These are phyloP conservation scores for Heliconius hermathena DNA, from an alignment of 1,140 invertebrate genomes.

Conservation along the genomic window DNA sequence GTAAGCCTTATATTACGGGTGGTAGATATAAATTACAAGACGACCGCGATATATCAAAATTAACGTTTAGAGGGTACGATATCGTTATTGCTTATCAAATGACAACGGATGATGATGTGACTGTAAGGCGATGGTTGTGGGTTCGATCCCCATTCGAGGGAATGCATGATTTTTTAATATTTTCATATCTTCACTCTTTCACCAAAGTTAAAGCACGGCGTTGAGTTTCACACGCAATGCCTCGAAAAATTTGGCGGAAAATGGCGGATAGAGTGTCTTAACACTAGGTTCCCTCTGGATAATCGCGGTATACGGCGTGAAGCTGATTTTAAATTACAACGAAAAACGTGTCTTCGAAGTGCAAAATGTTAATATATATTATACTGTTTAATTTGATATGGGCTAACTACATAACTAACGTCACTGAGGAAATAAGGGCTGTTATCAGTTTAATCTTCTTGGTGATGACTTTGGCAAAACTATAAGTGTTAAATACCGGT, in stretches of 20 bases:
- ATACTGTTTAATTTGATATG: background rate
- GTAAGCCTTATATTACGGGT: constrained; percentile 18
- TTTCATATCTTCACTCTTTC: too few species aligned
- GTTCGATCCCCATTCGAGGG: too few species aligned
- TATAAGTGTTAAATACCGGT: background rate
- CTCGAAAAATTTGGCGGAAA: too few species aligned
- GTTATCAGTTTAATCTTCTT: background rate
- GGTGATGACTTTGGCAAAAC: background rate
- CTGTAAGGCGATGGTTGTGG: too few species aligned
- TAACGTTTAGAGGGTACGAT: constrained; percentile 27
- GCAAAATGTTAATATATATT: background rate
- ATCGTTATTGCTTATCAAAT: constrained; percentile 21
- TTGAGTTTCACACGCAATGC: too few species aligned
- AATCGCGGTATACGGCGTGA: too few species aligned
- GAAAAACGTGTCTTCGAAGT: constrained; percentile 19
- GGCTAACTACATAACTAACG: background rate
- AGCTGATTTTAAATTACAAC: background rate
- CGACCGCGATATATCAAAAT: constrained; percentile 36
- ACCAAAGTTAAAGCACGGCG: too few species aligned
- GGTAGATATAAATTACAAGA: constrained; percentile 32
- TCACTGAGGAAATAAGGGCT: background rate
- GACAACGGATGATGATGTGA: background rate
- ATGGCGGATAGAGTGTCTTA: too few species aligned
- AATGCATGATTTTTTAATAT: too few species aligned
- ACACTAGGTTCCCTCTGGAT: too few species aligned